Evolutionary conservation across 2,113 vertebrate species (phyloP).

Genomic region (Calypte anna): DNA sequence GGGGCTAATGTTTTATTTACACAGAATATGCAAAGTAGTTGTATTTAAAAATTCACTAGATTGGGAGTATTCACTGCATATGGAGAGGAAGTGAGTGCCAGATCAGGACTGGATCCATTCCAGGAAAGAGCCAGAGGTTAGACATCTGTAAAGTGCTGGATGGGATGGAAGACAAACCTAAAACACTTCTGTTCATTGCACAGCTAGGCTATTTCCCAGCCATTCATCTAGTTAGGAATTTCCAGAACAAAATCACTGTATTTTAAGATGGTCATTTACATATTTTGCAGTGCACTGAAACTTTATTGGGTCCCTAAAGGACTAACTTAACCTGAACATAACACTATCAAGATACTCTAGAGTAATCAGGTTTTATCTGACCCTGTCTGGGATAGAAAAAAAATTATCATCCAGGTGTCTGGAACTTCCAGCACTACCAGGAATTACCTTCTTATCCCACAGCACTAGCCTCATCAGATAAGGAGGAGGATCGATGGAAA

Average conservation of each 20-base stretch:
- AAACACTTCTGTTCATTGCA: background rate
- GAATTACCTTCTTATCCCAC: slow-evolving; percentile 59
- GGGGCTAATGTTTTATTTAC: slow-evolving; percentile 33
- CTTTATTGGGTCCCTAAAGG: background rate
- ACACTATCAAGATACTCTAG: background rate
- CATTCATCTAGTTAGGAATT: background rate
- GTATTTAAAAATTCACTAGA: slow-evolving; percentile 33
- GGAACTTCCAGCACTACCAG: slow-evolving; percentile 28
- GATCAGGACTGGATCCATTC: slow-evolving; percentile 13
- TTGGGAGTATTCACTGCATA: background rate
- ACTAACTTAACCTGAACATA: background rate
- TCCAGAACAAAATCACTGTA: background rate
- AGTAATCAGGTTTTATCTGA: slow-evolving; percentile 28
- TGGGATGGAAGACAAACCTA: slow-evolving; percentile 15
- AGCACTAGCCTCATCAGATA: slow-evolving; percentile 22
- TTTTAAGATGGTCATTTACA: background rate
- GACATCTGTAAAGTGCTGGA: slow-evolving; percentile 38
- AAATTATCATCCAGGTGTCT: slow-evolving; percentile 31
- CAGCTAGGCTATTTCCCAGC: background rate
- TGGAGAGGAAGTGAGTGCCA: background rate
- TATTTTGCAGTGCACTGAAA: background rate
- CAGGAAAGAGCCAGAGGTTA: slow-evolving; percentile 2
- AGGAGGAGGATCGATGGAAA: background rate
- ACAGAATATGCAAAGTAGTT: background rate
- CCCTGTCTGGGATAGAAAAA: background rate